Evolutionary conservation across 1,140 invertebrate species (phyloP).

Genomic region (Ptiloglossa arizonensis): DNA sequence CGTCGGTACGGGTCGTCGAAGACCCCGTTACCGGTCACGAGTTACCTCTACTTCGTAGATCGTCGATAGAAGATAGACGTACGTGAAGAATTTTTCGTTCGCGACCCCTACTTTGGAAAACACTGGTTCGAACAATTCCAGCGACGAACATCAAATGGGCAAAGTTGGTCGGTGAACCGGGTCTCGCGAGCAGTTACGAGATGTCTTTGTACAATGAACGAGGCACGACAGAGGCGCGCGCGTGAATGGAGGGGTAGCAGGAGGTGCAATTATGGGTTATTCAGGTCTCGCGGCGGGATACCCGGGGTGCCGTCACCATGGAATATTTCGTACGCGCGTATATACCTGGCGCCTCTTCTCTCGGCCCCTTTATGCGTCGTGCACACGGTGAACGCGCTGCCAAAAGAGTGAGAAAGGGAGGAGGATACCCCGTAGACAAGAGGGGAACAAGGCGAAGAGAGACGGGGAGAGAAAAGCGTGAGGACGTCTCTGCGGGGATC

Average conservation of each 20-base stretch:
- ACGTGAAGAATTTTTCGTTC: too few species aligned
- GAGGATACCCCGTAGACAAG: background rate
- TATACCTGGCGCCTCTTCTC: conserved; percentile 75
- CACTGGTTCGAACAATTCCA: background rate
- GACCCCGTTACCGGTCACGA: too few species aligned
- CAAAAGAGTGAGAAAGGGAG: conserved; percentile 7
- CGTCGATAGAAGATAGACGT: too few species aligned
- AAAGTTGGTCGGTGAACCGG: conserved; percentile 14
- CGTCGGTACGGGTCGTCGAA: too few species aligned
- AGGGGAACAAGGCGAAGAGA: background rate
- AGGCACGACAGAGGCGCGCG: conserved; percentile 48
- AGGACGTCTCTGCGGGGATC: conserved; percentile 70
- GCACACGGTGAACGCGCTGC: background rate
- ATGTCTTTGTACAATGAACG: conserved; percentile 55
- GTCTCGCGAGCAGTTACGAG: conserved; percentile 29
- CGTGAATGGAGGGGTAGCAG: conserved; percentile 60
- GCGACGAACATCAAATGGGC: background rate
- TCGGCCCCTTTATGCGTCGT: conserved; percentile 35
- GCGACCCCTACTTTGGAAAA: too few species aligned
- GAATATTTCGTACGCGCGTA: conserved; percentile 43
- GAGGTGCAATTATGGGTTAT: conserved; percentile 72
- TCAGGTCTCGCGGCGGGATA: conserved; percentile 68
- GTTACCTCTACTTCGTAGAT: too few species aligned
- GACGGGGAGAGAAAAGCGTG: conserved; percentile 39
- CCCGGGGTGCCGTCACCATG: conserved; percentile 48